These are phyloP conservation scores for Phyllopteryx taeniolatus DNA, from an alignment of 2,113 vertebrate species.

Conservation along the genomic window DNA sequence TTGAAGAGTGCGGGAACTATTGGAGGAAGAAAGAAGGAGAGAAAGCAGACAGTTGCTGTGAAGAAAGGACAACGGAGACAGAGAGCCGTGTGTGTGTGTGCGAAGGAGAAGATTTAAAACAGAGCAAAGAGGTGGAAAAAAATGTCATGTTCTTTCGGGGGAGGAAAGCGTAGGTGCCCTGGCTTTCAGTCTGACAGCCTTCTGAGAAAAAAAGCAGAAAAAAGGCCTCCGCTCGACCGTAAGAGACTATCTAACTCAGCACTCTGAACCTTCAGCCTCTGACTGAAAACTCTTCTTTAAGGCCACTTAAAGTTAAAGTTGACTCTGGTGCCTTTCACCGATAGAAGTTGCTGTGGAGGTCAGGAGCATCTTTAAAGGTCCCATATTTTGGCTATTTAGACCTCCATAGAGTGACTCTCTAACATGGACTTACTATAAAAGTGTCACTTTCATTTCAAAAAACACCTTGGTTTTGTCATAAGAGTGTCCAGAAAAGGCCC, in stretches of 20 bases:
- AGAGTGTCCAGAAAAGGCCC: no score
- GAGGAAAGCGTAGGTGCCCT: constrained; percentile 22
- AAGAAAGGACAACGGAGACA: constrained; percentile 56
- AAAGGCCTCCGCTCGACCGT: constrained; percentile 23
- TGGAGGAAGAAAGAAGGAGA: constrained; percentile 10
- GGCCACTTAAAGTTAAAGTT: constrained; percentile 6
- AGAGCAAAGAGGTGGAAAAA: constrained; percentile 43
- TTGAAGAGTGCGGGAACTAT: not conserved
- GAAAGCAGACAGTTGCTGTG: constrained; percentile 44
- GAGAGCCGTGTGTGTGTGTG: constrained; percentile 29
- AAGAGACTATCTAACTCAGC: constrained; percentile 10
- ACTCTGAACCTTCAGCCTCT: constrained; percentile 9
- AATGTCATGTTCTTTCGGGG: constrained; percentile 38
- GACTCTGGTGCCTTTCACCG: not conserved
- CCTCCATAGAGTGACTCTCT: no score
- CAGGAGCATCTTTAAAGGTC: constrained; percentile 10
- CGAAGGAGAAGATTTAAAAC: constrained; percentile 46
- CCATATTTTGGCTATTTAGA: no score
- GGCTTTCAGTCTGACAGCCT: constrained; percentile 32
- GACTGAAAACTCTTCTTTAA: constrained; percentile 19
- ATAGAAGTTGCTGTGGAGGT: constrained; percentile 15
- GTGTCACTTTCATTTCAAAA: no score
- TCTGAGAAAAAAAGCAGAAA: constrained; percentile 34
- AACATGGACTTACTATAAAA: no score
- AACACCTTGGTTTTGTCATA: no score